Conservation (phyloP, 2,888 invertebrate species). For the Omphaloscelis lunosa region DNA sequence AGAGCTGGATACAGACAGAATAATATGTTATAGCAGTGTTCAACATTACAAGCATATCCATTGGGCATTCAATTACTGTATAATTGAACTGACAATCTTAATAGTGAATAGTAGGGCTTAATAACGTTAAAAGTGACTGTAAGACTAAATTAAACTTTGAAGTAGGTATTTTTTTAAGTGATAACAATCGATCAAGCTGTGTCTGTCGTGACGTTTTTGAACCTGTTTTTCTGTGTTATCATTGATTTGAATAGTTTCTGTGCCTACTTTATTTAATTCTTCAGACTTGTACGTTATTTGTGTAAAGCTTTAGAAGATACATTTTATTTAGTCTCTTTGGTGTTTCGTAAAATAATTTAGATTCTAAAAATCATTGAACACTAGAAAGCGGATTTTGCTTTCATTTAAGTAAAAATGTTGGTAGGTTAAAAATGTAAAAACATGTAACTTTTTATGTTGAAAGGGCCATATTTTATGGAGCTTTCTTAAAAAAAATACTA, state of each 20-base stretch:
- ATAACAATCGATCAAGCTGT: constrained; percentile 36
- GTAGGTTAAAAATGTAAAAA: neutral
- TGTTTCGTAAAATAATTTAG: neutral
- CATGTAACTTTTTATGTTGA: neutral
- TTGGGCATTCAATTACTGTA: constrained; percentile 45
- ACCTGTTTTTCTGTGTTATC: constrained; percentile 1
- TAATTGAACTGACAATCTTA: constrained; percentile 54
- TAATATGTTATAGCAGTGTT: constrained; percentile 18
- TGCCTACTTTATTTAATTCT: neutral
- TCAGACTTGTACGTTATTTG: neutral
- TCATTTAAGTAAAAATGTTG: neutral
- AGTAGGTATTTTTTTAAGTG: constrained; percentile 34
- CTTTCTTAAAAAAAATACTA: neutral
- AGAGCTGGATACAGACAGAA: constrained; percentile 19
- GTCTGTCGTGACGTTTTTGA: neutral
- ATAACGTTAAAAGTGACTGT: constrained; percentile 13
- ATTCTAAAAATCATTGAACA: neutral
- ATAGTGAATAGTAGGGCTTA: constrained; percentile 20
- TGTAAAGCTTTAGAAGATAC: neutral
- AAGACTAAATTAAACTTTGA: constrained; percentile 24
- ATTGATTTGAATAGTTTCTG: constrained; percentile 3
- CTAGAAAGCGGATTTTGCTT: neutral
- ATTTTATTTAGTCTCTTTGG: neutral
- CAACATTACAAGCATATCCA: constrained; percentile 34
- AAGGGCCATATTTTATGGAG: neutral